Evolutionary conservation across 92 coral and sea anemone genomes (phyloP), one percentile per base, ranked within the genome.

Genomic region (Epizoanthus fatuus): DNA sequence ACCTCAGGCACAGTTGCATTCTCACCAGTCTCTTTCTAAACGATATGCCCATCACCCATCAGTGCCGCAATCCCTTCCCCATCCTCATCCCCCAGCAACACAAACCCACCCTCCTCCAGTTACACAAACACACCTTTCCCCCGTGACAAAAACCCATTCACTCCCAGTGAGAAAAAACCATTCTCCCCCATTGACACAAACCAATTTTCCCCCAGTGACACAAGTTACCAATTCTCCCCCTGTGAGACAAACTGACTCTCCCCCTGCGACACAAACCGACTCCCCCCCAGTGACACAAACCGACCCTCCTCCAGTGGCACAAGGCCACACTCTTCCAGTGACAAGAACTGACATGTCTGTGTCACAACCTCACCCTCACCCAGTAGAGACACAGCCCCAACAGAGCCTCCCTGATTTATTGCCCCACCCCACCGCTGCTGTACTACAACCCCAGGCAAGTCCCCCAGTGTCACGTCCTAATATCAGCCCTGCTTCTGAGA

Each of bases 401-500:
- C 7, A 54, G 10, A 44, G 9, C 5, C 37, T 54, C 6, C 58
- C 65, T 40, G 15, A 25, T 22, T 32, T 13, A 7, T 20, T 14
- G 40, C 58, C 58, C 0, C 19, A 13, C 49, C 63, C 70, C 13
- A 32, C 70, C 37, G 39, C 13, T 64, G 16, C 38, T 20, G 47
- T 19, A 4, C n/a, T 62, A 85, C 85, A 85, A 38, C 78, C 81
- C 19, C 57, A 82, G 8, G 72, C 90, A 5, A 83, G 62, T 78
- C 63, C 42, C 16, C 59, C 81, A 1, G 88, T 78, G n/a, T 55
- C 88, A 10, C 74, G 89, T n/a, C 70, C 90, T 2, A 84, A 87
- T 53, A 42, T 73, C 32, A 91, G 93, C 68, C 93, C 95, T 4
- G 38, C 85, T 5, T 84, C 93, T 14, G 95, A 92, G 12, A 89